Evolutionary conservation across 2,113 vertebrate genomes (phyloP).

Genomic region (Erythrolamprus reginae): DNA sequence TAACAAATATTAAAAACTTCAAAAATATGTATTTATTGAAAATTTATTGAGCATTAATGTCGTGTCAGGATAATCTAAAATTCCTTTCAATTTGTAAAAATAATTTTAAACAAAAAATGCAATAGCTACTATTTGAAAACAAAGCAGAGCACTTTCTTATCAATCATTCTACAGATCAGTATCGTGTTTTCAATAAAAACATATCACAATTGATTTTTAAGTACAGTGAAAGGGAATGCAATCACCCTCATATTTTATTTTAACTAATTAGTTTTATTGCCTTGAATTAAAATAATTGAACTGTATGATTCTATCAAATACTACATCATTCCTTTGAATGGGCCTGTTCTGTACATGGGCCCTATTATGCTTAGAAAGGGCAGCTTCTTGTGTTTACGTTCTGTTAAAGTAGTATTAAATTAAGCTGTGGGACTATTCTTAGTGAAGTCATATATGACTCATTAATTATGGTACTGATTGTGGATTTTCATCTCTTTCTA

Average conservation of each 20-base stretch:
- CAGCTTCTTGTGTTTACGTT: not conserved
- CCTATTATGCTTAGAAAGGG: not conserved
- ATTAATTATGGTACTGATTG: not conserved
- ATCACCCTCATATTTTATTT: not conserved
- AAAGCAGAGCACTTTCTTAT: not conserved
- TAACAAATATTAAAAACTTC: conserved; percentile 9
- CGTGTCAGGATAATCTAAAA: not conserved
- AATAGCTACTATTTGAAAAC: not conserved
- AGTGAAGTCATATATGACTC: not conserved
- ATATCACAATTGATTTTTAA: not conserved
- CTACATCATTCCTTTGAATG: not conserved
- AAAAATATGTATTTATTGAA: not conserved
- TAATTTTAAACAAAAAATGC: not conserved
- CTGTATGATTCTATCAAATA: not conserved
- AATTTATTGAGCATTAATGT: not conserved
- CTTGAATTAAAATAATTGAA: not conserved
- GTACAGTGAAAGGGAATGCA: not conserved
- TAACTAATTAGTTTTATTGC: not conserved
- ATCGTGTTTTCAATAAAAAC: not conserved
- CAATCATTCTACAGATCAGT: not conserved
- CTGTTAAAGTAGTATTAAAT: not conserved
- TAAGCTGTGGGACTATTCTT: not conserved
- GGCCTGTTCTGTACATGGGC: not conserved
- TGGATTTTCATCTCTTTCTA: not conserved
- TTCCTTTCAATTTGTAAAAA: not conserved